Conservation (phyloP, 2,113 vertebrate species). For the Pangasianodon hypophthalmus region DNA sequence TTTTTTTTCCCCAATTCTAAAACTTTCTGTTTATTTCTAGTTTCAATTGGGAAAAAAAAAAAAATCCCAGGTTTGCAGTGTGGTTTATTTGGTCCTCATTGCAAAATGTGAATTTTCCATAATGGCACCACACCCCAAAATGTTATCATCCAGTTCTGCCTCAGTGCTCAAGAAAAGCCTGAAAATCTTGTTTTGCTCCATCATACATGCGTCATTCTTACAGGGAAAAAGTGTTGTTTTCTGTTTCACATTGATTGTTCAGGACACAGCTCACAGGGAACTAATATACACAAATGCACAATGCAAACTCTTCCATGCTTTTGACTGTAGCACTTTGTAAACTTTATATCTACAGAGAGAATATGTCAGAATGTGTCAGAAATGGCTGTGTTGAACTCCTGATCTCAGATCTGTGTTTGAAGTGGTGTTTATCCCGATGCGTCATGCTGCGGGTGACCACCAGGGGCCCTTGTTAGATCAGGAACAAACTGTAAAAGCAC, state of each 20-base stretch:
- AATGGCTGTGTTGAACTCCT: not conserved
- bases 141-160: not conserved
- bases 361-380: not conserved
- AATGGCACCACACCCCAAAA: not conserved
- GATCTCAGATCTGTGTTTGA: no score
- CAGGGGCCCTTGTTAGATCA: conserved; percentile 54
- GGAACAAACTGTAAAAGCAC: conserved; percentile 15
- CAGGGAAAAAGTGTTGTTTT: not conserved
- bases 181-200: not conserved
- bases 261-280: no score
- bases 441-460: conserved; percentile 35
- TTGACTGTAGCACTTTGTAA: no score
- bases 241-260: not conserved
- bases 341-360: not conserved
- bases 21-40: not conserved
- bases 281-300: not conserved
- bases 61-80: not conserved
- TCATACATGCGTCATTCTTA: not conserved
- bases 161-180: not conserved
- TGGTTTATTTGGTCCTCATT: not conserved
- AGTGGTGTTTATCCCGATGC: not conserved
- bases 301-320: not conserved
- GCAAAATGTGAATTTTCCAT: not conserved
- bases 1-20: not conserved
- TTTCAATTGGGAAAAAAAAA: not conserved